Evolutionary conservation across 2,113 vertebrate genomes (phyloP), one percentile per base, ranked within the genome.

Genomic region (Corythornis madagascariensis): DNA sequence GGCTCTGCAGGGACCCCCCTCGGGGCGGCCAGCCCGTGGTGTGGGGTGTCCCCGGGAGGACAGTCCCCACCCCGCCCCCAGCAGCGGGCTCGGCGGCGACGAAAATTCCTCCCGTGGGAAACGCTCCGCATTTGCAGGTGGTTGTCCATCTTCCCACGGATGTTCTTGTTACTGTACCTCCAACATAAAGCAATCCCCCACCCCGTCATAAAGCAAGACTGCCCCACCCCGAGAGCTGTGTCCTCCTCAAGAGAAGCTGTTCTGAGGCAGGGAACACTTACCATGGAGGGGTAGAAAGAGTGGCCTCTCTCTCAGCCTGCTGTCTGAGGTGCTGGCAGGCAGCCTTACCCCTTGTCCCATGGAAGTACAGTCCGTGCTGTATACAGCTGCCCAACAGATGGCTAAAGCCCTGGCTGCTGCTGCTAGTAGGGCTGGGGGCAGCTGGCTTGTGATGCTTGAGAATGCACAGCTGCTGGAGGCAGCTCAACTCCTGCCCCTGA

Each of bases 141-240:
- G 40, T 3, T 70, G 47, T 85, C 42, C 9, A 1, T 43, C 35
- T 43, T 21, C 42, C 42, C 76, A 24, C 2, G 40, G 60, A 53
- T 48, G 40, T 45, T 55, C 28, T 75, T 31, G n/a, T 29, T 16
- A 4, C 9, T 18, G 4, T 25, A 26, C 45, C 83, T 81, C 45
- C 65, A 94, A 80, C 81, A 82, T 71, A 83, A 92, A 89, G 83
- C 66, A 90, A 38, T 83, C n/a, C n/a, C n/a, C n/a, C n/a, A n/a
- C n/a, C n/a, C n/a, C n/a, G n/a, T n/a, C n/a, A n/a, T n/a, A n/a
- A n/a, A n/a, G n/a, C n/a, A 42, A 7, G 10, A 14, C 38, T 76
- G 63, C 31, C 29, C 31, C 3, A 2, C n/a, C 65, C 24, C 20
- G 24, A 56, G 28, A 29, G 31, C 22, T 56, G 40, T 13, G 10